Base-by-base conservation (phyloP, 2,797 vertebrate genomes). In the Sciurus vulgaris region DNA sequence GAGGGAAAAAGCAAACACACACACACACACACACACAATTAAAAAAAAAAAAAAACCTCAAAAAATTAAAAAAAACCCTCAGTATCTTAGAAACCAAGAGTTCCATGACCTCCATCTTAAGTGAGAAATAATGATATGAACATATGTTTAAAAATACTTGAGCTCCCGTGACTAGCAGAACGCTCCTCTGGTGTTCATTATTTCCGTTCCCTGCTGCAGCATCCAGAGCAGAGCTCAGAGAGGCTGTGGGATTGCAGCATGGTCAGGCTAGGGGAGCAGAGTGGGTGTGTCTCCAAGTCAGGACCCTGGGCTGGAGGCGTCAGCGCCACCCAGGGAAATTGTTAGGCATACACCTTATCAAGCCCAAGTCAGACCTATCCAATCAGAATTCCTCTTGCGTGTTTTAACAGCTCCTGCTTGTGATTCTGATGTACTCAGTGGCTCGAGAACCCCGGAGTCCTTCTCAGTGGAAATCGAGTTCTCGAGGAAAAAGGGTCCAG, bases 101-200 rank as follows among this genome's bases (percentile, higher is more conserved):
- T 81, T 79, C 26, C 20, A 1, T 2, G 49, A n/a, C 14, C 38
- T n/a, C 54, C 41, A 7, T 33, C 93, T 54, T 30, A 56, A 91
- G 28, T 28, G 77, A 87, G 79, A 0, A 17, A 10, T 11, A 17
- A 17, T 0, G 38, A 88, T 14, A 44, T 49, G 33, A 41, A 4
- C 26, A 5, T 1, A 30, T 33, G 20, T 24, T 3, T 10, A 41
- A 24, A 63, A 72, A 12, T 9, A 33, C 74, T 22, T 4, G 30
- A 7, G 22, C 47, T n/a, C 30, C 30, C 0, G 0, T 0, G 44
- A 13, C 4, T 0, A 8, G 3, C 22, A 1, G 3, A 65, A 15
- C 20, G 1, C 59, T 76, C 18, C 51, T 38, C 33, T 18, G 35
- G 17, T 7, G 0, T 0, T 2, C 3, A 1, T 11, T 7, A 10